Evolutionary conservation across 37 sponge, comb jelly and placozoan genomes (phyloP).

Genomic region (Mnemiopsis leidyi): DNA sequence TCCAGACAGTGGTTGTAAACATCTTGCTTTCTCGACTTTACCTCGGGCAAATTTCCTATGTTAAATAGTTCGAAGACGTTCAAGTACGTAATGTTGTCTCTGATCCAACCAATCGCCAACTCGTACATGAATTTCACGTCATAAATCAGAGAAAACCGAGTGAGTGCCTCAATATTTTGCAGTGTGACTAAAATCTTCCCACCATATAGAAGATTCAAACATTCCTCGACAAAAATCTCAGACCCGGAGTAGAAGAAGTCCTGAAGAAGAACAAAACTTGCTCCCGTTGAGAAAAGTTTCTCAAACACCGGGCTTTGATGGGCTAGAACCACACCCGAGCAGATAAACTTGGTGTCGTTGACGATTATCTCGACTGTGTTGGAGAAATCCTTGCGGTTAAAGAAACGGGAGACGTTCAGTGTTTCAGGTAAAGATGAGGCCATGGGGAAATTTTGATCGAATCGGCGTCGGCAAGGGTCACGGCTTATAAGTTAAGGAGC

Average conservation of each 20-base stretch:
- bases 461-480: too few species aligned
- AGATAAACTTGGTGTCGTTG: conserved; percentile 28
- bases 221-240: neutral
- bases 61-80: neutral
- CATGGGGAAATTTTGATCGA: too few species aligned
- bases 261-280: conserved; percentile 4
- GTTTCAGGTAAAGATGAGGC: neutral
- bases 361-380: conserved; percentile 35
- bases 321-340: neutral
- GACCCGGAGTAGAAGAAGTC: neutral
- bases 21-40: neutral
- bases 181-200: neutral
- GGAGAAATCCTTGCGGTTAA: conserved; percentile 9
- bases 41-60: neutral
- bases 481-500: too few species aligned
- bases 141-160: neutral
- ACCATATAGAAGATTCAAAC: conserved; percentile 11
- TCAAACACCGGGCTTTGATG: conserved; percentile 10
- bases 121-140: conserved; percentile 8
- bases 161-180: neutral
- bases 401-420: neutral
- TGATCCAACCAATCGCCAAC: neutral
- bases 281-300: neutral
- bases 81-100: neutral
- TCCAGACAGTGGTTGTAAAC: neutral